Evolutionary conservation across 2,888 invertebrate genomes (phyloP).

Genomic region (Yponomeuta cagnagella): DNA sequence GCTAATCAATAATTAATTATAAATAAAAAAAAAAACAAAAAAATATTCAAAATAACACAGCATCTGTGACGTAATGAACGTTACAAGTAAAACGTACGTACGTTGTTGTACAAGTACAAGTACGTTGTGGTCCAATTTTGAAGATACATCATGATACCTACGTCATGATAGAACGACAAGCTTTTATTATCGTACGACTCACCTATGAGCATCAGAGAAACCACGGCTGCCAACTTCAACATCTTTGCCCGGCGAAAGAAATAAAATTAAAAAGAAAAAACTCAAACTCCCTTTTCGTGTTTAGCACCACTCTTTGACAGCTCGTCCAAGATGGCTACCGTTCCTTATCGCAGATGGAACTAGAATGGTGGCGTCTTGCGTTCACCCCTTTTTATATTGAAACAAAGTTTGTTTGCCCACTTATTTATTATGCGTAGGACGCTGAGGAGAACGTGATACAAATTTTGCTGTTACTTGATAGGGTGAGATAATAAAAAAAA

Average conservation of each 20-base stretch:
- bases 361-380: conserved; percentile 3
- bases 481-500: neutral
- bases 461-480: neutral
- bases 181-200: conserved; percentile 29
- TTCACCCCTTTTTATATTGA: conserved; percentile 20
- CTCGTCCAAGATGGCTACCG: conserved; percentile 9
- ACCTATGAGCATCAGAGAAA: conserved; percentile 62
- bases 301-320: conserved; percentile 11
- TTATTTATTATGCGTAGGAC: conserved; percentile 18
- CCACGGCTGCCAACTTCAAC: conserved; percentile 53
- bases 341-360: neutral
- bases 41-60: no score
- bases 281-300: neutral
- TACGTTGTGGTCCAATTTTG: no score
- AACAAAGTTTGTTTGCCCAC: conserved; percentile 18
- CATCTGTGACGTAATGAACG: no score
- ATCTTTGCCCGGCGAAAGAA: conserved; percentile 28
- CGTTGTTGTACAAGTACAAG: no score
- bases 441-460: conserved; percentile 7
- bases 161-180: no score
- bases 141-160: no score
- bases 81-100: no score
- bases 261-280: neutral
- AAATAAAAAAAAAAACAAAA: no score
- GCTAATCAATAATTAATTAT: no score